Evolutionary conservation across 1,140 invertebrate genomes (phyloP).

Genomic region (Leptestheria dahalacensis): DNA sequence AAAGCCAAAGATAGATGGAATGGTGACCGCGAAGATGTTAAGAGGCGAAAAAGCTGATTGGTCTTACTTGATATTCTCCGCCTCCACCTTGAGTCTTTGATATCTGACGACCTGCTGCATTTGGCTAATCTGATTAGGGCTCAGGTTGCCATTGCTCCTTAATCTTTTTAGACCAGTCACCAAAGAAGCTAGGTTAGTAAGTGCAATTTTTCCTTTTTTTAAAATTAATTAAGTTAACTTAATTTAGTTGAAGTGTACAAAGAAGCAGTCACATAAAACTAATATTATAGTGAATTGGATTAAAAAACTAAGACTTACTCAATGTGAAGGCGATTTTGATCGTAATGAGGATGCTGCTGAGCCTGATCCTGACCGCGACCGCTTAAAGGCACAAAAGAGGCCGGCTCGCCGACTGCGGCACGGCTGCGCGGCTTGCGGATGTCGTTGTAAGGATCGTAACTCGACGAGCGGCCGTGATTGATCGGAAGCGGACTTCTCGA

Average conservation of each 20-base stretch:
- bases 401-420: slow-evolving; percentile 35
- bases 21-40: neutral
- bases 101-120: slow-evolving; percentile 51
- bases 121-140: slow-evolving; percentile 45
- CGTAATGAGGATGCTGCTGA: neutral
- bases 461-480: slow-evolving; percentile 32
- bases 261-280: neutral
- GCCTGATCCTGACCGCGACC: neutral
- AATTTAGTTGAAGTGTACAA: neutral
- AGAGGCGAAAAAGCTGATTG: neutral
- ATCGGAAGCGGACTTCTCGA: slow-evolving; percentile 17
- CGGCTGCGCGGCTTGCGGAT: slow-evolving; percentile 36
- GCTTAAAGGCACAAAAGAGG: slow-evolving; percentile 19
- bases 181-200: neutral
- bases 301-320: neutral
- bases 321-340: neutral
- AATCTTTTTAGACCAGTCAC: neutral
- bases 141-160: slow-evolving; percentile 34
- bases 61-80: slow-evolving; percentile 36
- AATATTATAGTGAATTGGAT: neutral
- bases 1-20: no score
- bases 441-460: slow-evolving; percentile 30
- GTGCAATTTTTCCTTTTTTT: neutral
- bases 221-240: neutral
- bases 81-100: slow-evolving; percentile 51